Conservation (phyloP, 2,797 vertebrate genomes). For the Anguilla megastoma region DNA sequence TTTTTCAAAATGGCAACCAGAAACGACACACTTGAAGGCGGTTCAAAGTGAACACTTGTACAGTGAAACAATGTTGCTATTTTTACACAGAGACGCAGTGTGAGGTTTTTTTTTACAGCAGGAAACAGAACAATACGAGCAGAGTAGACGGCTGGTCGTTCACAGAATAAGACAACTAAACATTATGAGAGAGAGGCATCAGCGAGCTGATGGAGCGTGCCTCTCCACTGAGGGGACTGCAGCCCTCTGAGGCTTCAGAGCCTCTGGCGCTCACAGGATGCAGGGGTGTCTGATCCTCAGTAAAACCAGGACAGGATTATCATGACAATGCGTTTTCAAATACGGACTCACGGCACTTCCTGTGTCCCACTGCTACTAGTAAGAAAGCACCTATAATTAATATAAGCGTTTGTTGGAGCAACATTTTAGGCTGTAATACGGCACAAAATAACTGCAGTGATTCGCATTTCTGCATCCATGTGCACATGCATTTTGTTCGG, state of each 20-base stretch:
- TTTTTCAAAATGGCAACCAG: background rate
- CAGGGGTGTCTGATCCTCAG: background rate
- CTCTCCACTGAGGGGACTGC: background rate
- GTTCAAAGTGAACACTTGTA: background rate
- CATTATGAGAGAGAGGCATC: background rate
- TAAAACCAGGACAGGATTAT: background rate
- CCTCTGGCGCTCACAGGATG: background rate
- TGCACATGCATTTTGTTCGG: background rate
- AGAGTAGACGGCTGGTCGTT: background rate
- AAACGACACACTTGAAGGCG: background rate
- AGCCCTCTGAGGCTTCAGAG: background rate
- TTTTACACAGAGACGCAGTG: slow-evolving; percentile 38
- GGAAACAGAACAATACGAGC: slow-evolving; percentile 36
- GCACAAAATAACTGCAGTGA: background rate
- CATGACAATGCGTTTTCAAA: background rate
- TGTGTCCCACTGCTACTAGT: background rate
- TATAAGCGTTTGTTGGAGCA: background rate
- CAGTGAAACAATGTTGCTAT: slow-evolving; percentile 18
- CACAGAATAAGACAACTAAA: background rate
- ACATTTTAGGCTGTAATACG: background rate
- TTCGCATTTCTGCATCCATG: background rate
- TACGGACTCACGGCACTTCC: background rate
- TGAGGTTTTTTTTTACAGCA: slow-evolving; percentile 16
- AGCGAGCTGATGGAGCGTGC: background rate
- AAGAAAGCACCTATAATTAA: background rate